Conservation (phyloP, 2,113 vertebrate species). For the Dipodomys merriami region DNA sequence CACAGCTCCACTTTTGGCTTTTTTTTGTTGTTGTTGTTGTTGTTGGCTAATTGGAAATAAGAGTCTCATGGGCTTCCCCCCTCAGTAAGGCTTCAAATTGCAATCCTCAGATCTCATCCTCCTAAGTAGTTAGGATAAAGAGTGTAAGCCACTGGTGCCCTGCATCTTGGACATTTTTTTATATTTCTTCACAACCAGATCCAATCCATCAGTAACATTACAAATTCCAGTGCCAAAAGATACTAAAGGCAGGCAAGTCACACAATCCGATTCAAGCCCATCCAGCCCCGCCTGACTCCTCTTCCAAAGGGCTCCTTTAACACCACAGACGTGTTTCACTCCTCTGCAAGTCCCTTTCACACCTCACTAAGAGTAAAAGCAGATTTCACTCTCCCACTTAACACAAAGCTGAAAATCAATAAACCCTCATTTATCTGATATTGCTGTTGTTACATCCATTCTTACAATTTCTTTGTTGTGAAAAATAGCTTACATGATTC, state of each 20-base stretch:
- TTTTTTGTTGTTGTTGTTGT: too few species aligned
- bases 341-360: not conserved
- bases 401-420: not conserved
- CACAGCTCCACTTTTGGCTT: too few species aligned
- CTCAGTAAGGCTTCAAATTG: too few species aligned
- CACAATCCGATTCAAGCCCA: not conserved
- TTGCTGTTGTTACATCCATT: not conserved
- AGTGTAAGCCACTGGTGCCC: too few species aligned
- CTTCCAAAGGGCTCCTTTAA: not conserved
- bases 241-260: not conserved
- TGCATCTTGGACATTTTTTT: not conserved
- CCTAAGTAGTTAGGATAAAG: too few species aligned
- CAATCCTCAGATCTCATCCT: too few species aligned
- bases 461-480: not conserved
- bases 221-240: not conserved
- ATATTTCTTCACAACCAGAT: not conserved
- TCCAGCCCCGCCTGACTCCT: not conserved
- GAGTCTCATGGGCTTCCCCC: too few species aligned
- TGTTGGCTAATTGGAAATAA: too few species aligned
- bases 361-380: not conserved
- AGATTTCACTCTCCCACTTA: not conserved
- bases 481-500: conserved; percentile 1
- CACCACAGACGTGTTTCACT: not conserved
- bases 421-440: not conserved
- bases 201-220: not conserved